A percentile compares a stretch with the other conserved stretches of the same genome.
Conservation (phyloP, 2,888 invertebrate species). For the Tryphoninae sp. region DNA sequence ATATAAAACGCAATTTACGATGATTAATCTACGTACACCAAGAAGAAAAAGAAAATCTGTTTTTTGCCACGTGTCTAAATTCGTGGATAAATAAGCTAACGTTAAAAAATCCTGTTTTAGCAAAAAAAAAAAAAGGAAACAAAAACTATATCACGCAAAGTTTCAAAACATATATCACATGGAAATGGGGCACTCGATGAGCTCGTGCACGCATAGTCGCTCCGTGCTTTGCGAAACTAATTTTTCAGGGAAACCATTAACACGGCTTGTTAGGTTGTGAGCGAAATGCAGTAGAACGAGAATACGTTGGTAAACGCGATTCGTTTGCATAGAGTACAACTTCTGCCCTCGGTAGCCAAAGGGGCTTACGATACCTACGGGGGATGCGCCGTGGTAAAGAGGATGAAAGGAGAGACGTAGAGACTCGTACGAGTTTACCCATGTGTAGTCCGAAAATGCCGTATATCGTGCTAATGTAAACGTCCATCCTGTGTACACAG, state of each 20-base stretch:
- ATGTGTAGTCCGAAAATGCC: conserved; percentile 37
- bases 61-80: too few relatives aligned
- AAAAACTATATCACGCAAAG: too few relatives aligned
- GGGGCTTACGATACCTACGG: background rate
- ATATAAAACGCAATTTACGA: too few relatives aligned
- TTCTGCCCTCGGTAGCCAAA: conserved; percentile 23
- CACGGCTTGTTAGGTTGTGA: conserved; percentile 3
- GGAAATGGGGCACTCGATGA: background rate
- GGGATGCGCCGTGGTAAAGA: too few relatives aligned
- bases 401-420: too few relatives aligned
- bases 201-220: conserved; percentile 6
- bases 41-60: too few relatives aligned
- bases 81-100: too few relatives aligned
- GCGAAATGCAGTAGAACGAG: conserved; percentile 7
- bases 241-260: conserved; percentile 7
- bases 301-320: background rate
- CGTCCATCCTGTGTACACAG: conserved; percentile 49
- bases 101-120: too few relatives aligned
- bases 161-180: too few relatives aligned
- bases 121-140: too few relatives aligned
- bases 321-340: background rate
- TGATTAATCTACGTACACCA: too few relatives aligned
- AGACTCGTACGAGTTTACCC: conserved; percentile 36
- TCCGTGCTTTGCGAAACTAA: background rate
- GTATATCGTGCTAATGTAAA: conserved; percentile 50